Conservation (phyloP, 2,797 vertebrate genomes). For the Hyperoplus lanceolatus region DNA sequence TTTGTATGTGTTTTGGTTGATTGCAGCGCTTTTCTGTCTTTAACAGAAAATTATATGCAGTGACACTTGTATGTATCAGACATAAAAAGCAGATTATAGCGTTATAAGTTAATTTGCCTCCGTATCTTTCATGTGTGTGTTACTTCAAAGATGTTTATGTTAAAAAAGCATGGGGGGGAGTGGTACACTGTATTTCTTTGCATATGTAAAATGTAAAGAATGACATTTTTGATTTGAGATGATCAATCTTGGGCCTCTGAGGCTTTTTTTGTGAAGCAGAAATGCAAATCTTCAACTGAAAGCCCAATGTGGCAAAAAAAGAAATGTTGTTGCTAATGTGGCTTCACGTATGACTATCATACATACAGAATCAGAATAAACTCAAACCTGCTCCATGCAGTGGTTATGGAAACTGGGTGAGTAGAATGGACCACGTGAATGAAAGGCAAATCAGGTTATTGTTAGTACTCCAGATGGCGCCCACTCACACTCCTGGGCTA, state of each 20-base stretch:
- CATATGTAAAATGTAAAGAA: background rate
- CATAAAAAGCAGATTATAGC: background rate
- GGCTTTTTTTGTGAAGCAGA: background rate
- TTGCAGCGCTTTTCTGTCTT: background rate
- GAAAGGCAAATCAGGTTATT: background rate
- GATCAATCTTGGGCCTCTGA: background rate
- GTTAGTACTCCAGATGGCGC: background rate
- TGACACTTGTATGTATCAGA: conserved; percentile 20
- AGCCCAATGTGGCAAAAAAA: background rate
- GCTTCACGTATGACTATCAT: background rate
- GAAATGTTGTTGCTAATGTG: background rate
- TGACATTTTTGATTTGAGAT: background rate
- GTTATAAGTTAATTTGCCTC: background rate
- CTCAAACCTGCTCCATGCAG: background rate
- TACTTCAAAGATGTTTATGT: background rate
- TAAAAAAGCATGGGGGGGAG: background rate
- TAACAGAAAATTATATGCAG: background rate
- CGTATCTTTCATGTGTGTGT: background rate
- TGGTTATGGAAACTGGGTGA: background rate
- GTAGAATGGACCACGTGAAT: background rate
- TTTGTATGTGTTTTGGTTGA: conserved; percentile 2
- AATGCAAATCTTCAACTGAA: background rate
- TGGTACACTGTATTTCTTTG: background rate
- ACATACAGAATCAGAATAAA: background rate
- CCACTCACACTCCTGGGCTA: background rate